Percentiles rank a stretch among this genome's conserved stretches.
Evolutionary conservation across 2,888 invertebrate species (phyloP).

Genomic region (Camptogramma bilineatum): DNA sequence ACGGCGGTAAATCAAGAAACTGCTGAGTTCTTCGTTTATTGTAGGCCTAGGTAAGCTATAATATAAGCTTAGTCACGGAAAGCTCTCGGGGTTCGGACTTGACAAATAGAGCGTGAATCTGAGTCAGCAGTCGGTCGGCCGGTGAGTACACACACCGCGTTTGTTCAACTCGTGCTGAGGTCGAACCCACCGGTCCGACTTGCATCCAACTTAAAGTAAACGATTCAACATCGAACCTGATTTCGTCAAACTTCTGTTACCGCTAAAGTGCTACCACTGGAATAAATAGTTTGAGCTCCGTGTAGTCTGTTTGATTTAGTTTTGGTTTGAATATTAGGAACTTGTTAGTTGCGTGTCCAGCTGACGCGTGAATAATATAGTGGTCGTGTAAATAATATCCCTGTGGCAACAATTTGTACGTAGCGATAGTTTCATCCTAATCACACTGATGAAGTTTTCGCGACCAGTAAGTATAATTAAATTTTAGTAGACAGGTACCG

Average conservation of each 20-base stretch:
- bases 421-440: slow-evolving; percentile 15
- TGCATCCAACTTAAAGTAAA: slow-evolving; percentile 10
- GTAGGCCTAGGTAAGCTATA: slow-evolving; percentile 26
- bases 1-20: slow-evolving; percentile 24
- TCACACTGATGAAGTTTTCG: neutral
- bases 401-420: slow-evolving; percentile 35
- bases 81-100: slow-evolving; percentile 19
- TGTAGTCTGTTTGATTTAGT: slow-evolving; percentile 22
- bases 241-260: slow-evolving; percentile 6
- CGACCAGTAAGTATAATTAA: slow-evolving; percentile 8
- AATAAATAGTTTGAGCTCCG: neutral
- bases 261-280: slow-evolving; percentile 1
- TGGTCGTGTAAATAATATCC: slow-evolving; percentile 32
- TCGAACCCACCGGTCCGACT: slow-evolving; percentile 32
- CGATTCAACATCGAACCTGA: slow-evolving; percentile 7
- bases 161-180: slow-evolving; percentile 46
- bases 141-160: slow-evolving; percentile 32
- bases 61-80: slow-evolving; percentile 18
- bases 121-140: slow-evolving; percentile 25
- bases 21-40: slow-evolving; percentile 23
- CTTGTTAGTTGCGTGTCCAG: slow-evolving; percentile 28
- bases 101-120: slow-evolving; percentile 34
- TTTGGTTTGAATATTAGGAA: slow-evolving; percentile 22
- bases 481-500: slow-evolving; percentile 9
- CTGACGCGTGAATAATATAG: slow-evolving; percentile 27